phyloP scores from a whole-genome alignment of 2,888 invertebrate species.

The Trichopria drosophilae region DNA sequence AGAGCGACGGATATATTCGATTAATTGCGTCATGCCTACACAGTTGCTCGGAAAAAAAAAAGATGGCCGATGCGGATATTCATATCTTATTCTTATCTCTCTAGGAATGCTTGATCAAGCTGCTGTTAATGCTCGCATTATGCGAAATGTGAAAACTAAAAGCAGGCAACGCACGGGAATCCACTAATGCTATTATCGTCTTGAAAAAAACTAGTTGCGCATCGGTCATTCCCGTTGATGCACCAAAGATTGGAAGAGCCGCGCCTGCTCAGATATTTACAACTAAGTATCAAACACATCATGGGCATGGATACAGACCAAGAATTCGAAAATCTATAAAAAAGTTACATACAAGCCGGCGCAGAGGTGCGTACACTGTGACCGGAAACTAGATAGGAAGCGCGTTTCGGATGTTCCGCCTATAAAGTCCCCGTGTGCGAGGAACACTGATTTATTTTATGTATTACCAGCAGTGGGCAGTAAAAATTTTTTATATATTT shows the following conservation, averaged over 20 bases:
- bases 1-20: no score
- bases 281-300: slow-evolving; percentile 22
- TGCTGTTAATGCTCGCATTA: slow-evolving; percentile 32
- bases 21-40: no score
- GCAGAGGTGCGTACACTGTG: slow-evolving; percentile 27
- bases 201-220: slow-evolving; percentile 22
- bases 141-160: slow-evolving; percentile 21
- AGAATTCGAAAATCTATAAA: slow-evolving; percentile 10
- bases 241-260: slow-evolving; percentile 20
- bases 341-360: slow-evolving; percentile 12
- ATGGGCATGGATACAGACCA: slow-evolving; percentile 15
- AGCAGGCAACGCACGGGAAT: slow-evolving; percentile 18
- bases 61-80: no score
- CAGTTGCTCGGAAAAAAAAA: no score
- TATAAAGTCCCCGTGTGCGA: no score
- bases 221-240: slow-evolving; percentile 22
- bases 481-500: no score
- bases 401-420: slow-evolving; percentile 18
- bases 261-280: slow-evolving; percentile 26
- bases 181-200: slow-evolving; percentile 16
- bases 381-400: slow-evolving; percentile 21
- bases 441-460: no score
- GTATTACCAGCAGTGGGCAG: no score
- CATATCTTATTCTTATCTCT: no score
- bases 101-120: no score